These are phyloP conservation scores for Porites australiensis DNA, from an alignment of 64 coral and sea anemone species.

Conservation along the genomic window DNA sequence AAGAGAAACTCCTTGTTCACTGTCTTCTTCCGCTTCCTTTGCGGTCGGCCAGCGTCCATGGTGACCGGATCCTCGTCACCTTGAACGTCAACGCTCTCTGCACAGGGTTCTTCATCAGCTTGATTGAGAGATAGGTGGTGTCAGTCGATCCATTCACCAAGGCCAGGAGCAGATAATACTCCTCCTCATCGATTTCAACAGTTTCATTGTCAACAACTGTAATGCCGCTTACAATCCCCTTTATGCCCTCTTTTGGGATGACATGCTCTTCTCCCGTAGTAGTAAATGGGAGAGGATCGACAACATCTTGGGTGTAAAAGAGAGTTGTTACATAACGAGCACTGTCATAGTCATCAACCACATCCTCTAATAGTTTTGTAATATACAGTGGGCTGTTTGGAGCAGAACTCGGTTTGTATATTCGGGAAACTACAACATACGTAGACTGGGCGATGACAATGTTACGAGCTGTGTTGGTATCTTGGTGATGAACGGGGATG, in stretches of 20 bases:
- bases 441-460: no score
- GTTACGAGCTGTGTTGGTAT: no score
- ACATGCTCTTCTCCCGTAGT: slow-evolving; percentile 63
- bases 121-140: neutral
- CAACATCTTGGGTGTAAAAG: slow-evolving; percentile 49
- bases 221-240: slow-evolving; percentile 51
- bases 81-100: neutral
- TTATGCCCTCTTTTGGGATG: slow-evolving; percentile 59
- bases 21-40: slow-evolving; percentile 64
- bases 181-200: no score
- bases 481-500: no score
- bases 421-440: no score
- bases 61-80: slow-evolving; percentile 58
- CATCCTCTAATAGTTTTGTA: slow-evolving; percentile 60
- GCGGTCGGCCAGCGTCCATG: slow-evolving; percentile 47
- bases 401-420: no score
- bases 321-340: slow-evolving; percentile 41
- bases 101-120: neutral
- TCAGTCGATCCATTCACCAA: neutral
- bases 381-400: no score
- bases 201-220: slow-evolving; percentile 41
- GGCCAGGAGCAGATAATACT: slow-evolving; percentile 46
- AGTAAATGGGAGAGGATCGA: slow-evolving; percentile 47
- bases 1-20: slow-evolving; percentile 30
- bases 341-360: slow-evolving; percentile 36